Evolutionary conservation across 2,113 vertebrate genomes (phyloP).

Genomic region (Lamprotornis superbus): DNA sequence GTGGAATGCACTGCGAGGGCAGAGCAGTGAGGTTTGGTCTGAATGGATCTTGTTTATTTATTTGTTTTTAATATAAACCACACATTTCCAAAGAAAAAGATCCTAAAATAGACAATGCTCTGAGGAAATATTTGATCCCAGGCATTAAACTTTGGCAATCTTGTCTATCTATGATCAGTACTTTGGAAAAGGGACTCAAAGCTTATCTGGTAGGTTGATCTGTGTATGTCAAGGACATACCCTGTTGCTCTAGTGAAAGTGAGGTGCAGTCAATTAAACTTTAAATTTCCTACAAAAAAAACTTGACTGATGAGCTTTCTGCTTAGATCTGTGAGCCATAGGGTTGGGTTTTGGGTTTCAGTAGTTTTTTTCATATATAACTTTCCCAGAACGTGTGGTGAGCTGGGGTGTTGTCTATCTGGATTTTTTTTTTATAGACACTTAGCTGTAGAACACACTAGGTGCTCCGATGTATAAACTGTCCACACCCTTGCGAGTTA

Average conservation of each 20-base stretch:
- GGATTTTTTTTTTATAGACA: background rate
- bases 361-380: background rate
- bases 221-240: fast-evolving
- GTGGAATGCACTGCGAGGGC: background rate
- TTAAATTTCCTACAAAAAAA: background rate
- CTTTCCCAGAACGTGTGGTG: background rate
- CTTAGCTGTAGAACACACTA: background rate
- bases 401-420: background rate
- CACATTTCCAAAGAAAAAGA: background rate
- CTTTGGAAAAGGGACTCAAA: background rate
- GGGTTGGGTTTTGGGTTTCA: background rate
- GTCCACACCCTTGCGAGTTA: background rate
- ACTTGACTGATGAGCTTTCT: background rate
- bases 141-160: background rate
- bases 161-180: background rate
- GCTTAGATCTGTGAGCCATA: background rate
- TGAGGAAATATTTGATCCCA: background rate
- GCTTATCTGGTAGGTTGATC: background rate
- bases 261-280: background rate
- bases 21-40: background rate
- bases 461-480: background rate
- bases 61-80: background rate
- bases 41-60: background rate
- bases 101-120: background rate
- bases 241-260: background rate